Evolutionary conservation across 2,113 vertebrate genomes (phyloP).

Genomic region (Dicerorhinus sumatrensis): DNA sequence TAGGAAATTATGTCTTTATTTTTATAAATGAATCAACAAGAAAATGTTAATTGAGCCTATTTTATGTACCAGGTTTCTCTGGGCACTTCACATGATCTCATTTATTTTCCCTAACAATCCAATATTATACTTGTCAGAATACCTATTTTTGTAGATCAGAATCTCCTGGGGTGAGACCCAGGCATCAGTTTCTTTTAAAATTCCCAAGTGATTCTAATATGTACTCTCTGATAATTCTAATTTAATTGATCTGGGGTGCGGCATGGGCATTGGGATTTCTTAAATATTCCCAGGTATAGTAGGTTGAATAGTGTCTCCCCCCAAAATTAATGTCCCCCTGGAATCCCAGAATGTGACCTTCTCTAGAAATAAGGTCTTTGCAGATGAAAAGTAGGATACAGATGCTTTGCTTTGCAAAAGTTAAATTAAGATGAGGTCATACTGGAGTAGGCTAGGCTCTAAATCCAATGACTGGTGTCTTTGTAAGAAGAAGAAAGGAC

Average conservation of each 20-base stretch:
- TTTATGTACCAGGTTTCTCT: not conserved
- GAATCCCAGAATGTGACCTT: not conserved
- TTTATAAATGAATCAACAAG: not conserved
- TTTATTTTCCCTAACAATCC: not conserved
- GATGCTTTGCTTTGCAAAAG: not conserved
- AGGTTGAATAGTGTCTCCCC: not conserved
- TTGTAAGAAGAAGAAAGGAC: not conserved
- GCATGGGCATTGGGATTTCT: not conserved
- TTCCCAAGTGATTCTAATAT: not conserved
- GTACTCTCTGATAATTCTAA: not conserved
- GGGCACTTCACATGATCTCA: not conserved
- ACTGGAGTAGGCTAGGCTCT: not conserved
- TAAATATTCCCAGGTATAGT: not conserved
- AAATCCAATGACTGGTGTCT: not conserved
- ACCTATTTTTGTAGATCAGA: not conserved
- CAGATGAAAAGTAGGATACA: not conserved
- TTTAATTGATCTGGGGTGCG: not conserved
- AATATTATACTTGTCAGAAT: not conserved
- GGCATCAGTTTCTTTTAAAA: not conserved
- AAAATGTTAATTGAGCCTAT: not conserved
- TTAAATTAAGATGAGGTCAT: not conserved
- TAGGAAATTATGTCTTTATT: not conserved
- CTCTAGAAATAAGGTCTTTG: not conserved
- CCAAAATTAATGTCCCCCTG: not conserved
- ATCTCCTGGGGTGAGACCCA: not conserved